A percentile compares a stretch with the other conserved stretches of the same genome.
Evolutionary conservation across 1,140 invertebrate genomes (phyloP).

Genomic region (Apocrypta bakeri): DNA sequence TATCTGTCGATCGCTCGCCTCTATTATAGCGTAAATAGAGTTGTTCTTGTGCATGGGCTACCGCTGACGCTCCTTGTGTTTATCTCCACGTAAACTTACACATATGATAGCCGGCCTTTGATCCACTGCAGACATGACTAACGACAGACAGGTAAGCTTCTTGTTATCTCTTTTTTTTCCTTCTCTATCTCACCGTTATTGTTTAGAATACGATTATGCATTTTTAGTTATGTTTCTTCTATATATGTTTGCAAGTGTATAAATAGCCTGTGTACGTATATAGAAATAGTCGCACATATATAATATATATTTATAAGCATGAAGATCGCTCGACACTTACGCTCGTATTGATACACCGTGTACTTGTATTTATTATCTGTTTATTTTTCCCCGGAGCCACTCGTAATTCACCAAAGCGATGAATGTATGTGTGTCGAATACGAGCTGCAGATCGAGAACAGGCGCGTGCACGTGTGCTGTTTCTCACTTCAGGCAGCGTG

Average conservation of each 20-base stretch:
- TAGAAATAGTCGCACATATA: too few relatives aligned
- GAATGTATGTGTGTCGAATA: not conserved
- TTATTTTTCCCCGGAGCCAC: conserved; percentile 21
- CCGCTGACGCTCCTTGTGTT: conserved; percentile 4
- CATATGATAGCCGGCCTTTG: conserved; percentile 41
- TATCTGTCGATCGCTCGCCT: not conserved
- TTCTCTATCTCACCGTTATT: conserved; percentile 6
- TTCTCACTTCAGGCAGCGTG: too few relatives aligned
- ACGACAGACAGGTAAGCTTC: conserved; percentile 70
- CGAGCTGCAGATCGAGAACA: not conserved
- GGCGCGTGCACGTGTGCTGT: too few relatives aligned
- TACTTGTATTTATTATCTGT: not conserved
- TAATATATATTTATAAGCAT: conserved; percentile 33
- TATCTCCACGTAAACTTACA: not conserved
- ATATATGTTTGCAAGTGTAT: not conserved
- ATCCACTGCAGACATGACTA: conserved; percentile 67
- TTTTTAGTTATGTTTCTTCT: too few relatives aligned
- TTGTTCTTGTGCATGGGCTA: conserved; percentile 65
- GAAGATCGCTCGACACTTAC: conserved; percentile 36
- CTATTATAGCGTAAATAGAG: conserved; percentile 1
- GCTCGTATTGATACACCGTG: not conserved
- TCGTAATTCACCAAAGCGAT: not conserved
- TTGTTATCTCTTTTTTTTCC: not conserved
- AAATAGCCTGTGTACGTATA: too few relatives aligned
- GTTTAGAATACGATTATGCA: too few relatives aligned